Base-by-base conservation (phyloP, 2,113 vertebrate species). In the Psilopsiagon aymara region DNA sequence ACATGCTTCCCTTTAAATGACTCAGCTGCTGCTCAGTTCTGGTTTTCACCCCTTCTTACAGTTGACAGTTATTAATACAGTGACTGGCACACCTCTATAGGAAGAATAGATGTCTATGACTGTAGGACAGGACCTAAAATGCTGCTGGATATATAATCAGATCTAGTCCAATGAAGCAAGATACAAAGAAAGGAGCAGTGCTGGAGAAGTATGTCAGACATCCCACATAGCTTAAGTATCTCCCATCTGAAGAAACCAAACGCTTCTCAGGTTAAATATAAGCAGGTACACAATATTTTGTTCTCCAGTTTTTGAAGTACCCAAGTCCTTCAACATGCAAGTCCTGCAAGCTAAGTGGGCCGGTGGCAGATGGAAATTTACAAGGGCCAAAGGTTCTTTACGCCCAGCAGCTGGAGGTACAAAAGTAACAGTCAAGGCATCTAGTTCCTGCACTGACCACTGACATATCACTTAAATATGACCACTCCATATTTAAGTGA, bases 311-410 rank as follows among this genome's bases (percentile, higher is more conserved):
- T 55, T 75, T 62, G 39, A 79, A 82, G 59, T 25, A 66, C 11
- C 17, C 0, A 1, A 41, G 44, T 20, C 23, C 15, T 49, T 23
- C 23, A 43, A 25, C 29, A n/a, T 3, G 49, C 0, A 1, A 47
- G n/a, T 60, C 55, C 51, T 35, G 20, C 33, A 76, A 70, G 15
- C 5, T 33, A 12, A 13, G 16, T 41, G 13, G 47, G n/a, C 14
- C 23, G 7, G 17, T 23, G 35, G 37, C 39, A 69, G 49, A 24
- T 28, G 11, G 13, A 11, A 49, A 25, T 76, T 80, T 10, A 75
- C 49, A 66, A 47, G 18, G 8, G 6, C 13, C 74, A 69, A 20
- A 2, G 0, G 35, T 28, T 60, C 18, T 37, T 29, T 41, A 33
- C 59, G 33, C 15, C 29, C 39, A 52, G n/a, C 11, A 64, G 21